phyloP scores from a whole-genome alignment of 2,888 invertebrate genomes.

The Calameuta filiformis region DNA sequence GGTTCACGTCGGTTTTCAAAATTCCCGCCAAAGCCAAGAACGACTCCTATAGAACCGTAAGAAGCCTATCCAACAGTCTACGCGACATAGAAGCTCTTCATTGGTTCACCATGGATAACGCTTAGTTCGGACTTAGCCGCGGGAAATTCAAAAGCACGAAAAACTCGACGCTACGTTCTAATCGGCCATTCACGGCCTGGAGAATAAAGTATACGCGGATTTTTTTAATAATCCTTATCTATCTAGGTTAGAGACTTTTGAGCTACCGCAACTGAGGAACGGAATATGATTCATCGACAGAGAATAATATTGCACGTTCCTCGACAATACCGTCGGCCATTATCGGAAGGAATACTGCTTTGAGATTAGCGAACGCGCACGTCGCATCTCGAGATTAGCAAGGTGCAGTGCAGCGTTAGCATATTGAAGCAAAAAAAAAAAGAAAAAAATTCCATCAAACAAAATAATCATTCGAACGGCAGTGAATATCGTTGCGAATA shows the following conservation, averaged over 20 bases:
- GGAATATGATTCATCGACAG: not conserved
- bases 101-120: not conserved
- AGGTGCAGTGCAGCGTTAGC: not conserved
- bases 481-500: not conserved
- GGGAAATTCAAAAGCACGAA: not conserved
- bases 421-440: not conserved
- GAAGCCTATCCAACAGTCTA: not conserved
- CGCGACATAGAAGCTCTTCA: not conserved
- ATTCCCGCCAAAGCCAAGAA: not conserved
- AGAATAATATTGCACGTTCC: constrained; percentile 3
- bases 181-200: not conserved
- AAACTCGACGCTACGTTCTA: not conserved
- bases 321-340: not conserved
- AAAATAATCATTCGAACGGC: not conserved
- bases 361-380: not conserved
- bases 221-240: not conserved
- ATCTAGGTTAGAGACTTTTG: not conserved
- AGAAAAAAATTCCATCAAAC: not conserved
- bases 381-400: not conserved
- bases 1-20: not conserved
- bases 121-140: not conserved
- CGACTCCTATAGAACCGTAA: not conserved
- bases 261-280: constrained; percentile 1
- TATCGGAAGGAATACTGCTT: constrained; percentile 1
- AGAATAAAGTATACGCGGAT: not conserved